A percentile compares a stretch with the other conserved stretches of the same genome.
Evolutionary conservation across 2,888 invertebrate genomes (phyloP).

Genomic region (Linnaemya tessellans): DNA sequence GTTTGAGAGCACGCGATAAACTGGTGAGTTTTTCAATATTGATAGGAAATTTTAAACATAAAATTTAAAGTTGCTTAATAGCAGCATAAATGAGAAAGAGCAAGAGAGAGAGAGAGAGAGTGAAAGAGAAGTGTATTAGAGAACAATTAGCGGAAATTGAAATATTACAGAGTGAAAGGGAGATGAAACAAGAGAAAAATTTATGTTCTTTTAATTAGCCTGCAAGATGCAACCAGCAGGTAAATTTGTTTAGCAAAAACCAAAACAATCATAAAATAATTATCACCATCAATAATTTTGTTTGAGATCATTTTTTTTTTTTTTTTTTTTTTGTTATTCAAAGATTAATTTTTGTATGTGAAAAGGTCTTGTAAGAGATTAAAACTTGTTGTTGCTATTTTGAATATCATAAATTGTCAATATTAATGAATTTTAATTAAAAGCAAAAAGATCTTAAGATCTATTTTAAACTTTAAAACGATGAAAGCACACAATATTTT

Average conservation of each 20-base stretch:
- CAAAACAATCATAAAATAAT: conserved; percentile 12
- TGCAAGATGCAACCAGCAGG: conserved; percentile 51
- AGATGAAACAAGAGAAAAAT: not conserved
- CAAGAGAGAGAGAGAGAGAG: conserved; percentile 59
- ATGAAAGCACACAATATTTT: conserved; percentile 5
- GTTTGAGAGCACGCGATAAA: conserved; percentile 71
- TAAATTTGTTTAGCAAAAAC: conserved; percentile 46
- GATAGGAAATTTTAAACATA: conserved; percentile 39
- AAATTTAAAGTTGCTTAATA: conserved; percentile 19
- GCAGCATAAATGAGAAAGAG: conserved; percentile 25
- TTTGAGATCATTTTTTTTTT: too few species aligned
- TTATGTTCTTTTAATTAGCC: conserved; percentile 8
- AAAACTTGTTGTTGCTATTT: conserved; percentile 2
- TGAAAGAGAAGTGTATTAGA: too few species aligned
- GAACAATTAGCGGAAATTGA: not conserved
- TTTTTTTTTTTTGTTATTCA: conserved; percentile 41
- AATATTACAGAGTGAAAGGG: conserved; percentile 13
- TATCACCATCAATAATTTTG: conserved; percentile 39
- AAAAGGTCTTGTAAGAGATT: conserved; percentile 46
- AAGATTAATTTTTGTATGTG: conserved; percentile 24
- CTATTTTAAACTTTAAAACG: conserved; percentile 2
- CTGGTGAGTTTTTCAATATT: conserved; percentile 66
- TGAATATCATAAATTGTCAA: conserved; percentile 2
- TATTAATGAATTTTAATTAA: conserved; percentile 17
- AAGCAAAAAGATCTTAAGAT: conserved; percentile 35